These are phyloP conservation scores for Penaeus chinensis DNA, from an alignment of 1,140 invertebrate genomes.

Conservation along the genomic window DNA sequence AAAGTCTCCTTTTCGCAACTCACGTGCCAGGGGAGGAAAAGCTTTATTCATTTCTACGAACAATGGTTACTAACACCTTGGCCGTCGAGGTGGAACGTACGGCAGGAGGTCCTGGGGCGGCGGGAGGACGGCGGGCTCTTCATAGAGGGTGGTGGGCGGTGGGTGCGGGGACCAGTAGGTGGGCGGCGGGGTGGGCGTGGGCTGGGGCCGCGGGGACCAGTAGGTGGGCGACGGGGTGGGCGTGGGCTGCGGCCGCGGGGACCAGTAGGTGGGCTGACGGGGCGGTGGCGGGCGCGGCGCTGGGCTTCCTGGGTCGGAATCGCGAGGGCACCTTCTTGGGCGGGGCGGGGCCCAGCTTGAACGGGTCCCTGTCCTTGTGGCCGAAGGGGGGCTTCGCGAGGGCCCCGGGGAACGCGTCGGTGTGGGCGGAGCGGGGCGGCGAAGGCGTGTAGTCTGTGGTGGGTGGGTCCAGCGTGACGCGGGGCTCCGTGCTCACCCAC, in stretches of 20 bases:
- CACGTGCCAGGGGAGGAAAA: too few species aligned
- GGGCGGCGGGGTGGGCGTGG: neutral
- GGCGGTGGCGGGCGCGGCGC: neutral
- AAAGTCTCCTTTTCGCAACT: too few species aligned
- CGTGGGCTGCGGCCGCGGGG: neutral
- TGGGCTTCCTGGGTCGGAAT: too few species aligned
- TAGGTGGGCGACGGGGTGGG: neutral
- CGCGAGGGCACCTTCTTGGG: too few species aligned
- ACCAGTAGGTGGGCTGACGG: neutral
- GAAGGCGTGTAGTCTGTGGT: neutral
- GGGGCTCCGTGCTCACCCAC: slow-evolving; percentile 16
- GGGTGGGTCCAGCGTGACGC: neutral
- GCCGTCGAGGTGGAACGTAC: neutral
- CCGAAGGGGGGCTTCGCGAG: neutral
- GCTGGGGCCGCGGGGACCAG: neutral
- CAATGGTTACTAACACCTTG: too few species aligned
- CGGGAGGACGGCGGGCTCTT: neutral
- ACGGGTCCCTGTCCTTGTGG: too few species aligned
- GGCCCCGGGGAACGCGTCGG: neutral
- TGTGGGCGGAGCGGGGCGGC: neutral
- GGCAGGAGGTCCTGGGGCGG: neutral
- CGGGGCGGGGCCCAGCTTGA: too few species aligned
- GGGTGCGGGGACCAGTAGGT: neutral
- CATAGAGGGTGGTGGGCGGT: neutral
- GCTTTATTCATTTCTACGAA: too few species aligned